Percentiles rank a stretch among this genome's conserved stretches.
These are phyloP conservation scores for Bagarius yarrelli DNA, from an alignment of 2,113 vertebrate species.

Conservation along the genomic window DNA sequence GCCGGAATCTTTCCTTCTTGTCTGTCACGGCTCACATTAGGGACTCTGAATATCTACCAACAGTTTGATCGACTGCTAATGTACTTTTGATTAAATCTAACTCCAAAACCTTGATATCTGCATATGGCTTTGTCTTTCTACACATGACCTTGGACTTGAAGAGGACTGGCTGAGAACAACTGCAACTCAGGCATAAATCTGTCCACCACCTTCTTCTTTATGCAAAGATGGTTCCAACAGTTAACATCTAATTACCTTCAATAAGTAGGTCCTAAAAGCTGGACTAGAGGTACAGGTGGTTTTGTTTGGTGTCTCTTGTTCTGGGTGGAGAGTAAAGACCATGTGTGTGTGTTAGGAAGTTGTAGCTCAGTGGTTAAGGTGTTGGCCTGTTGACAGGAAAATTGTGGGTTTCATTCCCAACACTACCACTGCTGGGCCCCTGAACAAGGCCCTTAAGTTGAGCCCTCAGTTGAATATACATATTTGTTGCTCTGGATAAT, in stretches of 20 bases:
- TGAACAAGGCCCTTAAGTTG: too few species aligned
- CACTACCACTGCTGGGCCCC: too few species aligned
- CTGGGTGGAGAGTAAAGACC: too few species aligned
- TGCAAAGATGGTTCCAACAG: not conserved
- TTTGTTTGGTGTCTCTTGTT: not conserved
- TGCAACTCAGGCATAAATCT: slow-evolving; percentile 1
- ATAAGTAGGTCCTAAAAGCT: not conserved
- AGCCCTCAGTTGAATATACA: too few species aligned
- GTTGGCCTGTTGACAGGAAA: too few species aligned
- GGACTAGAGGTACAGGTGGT: not conserved
- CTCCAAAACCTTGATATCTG: not conserved
- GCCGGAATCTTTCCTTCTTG: slow-evolving; percentile 46
- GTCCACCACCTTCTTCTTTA: not conserved
- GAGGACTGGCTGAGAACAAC: not conserved
- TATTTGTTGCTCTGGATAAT: too few species aligned
- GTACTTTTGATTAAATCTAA: too few species aligned
- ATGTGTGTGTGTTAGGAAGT: too few species aligned
- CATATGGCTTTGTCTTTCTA: not conserved
- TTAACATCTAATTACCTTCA: not conserved
- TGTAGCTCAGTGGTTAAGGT: too few species aligned
- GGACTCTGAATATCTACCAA: too few species aligned
- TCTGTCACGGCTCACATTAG: slow-evolving; percentile 37
- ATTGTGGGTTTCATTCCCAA: too few species aligned
- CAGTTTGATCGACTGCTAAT: too few species aligned
- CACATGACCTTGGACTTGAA: not conserved